Conservation (phyloP, 2,888 invertebrate genomes). For the Pseudococcus jackbeardsleyi region DNA sequence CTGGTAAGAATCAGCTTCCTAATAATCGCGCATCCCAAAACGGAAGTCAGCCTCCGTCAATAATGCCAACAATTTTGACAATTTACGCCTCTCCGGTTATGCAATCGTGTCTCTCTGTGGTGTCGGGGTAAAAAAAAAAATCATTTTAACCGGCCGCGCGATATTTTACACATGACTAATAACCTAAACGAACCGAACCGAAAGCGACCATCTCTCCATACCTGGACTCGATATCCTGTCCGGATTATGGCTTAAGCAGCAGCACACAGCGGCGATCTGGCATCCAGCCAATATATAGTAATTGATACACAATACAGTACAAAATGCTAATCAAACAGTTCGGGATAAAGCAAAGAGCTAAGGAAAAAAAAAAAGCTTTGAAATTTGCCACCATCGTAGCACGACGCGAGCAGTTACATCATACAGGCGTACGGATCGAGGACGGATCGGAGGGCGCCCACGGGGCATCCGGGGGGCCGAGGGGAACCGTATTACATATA, state of each 20-base stretch:
- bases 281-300: background rate
- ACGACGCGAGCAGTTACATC: slow-evolving; percentile 17
- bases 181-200: background rate
- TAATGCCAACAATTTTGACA: slow-evolving; percentile 19
- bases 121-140: background rate
- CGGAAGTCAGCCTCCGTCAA: slow-evolving; percentile 31
- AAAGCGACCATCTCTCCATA: background rate
- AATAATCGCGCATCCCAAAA: slow-evolving; percentile 9
- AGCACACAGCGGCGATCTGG: background rate
- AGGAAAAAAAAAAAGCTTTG: slow-evolving; percentile 2
- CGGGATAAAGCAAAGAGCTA: background rate
- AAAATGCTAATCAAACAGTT: slow-evolving; percentile 47
- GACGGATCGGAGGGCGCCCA: background rate
- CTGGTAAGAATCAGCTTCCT: slow-evolving; percentile 20
- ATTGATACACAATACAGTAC: slow-evolving; percentile 44
- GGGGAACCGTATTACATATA: slow-evolving; percentile 33
- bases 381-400: slow-evolving; percentile 51
- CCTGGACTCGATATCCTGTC: slow-evolving; percentile 34
- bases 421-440: background rate
- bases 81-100: background rate
- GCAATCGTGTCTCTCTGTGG: too few species aligned
- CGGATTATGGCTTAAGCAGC: slow-evolving; percentile 28
- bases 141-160: background rate
- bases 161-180: slow-evolving; percentile 23
- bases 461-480: background rate